Conservation (phyloP, 2,113 vertebrate species). For the Etheostoma cragini region DNA sequence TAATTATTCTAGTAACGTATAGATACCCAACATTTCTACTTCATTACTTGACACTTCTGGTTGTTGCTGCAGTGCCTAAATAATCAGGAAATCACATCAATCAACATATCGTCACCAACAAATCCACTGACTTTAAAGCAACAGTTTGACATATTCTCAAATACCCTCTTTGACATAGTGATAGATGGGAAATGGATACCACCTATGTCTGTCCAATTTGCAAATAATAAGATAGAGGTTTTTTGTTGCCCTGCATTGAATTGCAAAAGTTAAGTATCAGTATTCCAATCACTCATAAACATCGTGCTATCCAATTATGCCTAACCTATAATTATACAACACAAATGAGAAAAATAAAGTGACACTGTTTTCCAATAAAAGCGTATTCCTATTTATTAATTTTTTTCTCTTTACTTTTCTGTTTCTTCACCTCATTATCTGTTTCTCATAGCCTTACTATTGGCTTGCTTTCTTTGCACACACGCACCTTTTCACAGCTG, state of each 20-base stretch:
- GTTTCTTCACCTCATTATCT: constrained; percentile 25
- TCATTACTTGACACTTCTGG: too few relatives aligned
- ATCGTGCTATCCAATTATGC: neutral
- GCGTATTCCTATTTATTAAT: neutral
- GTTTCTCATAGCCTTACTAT: neutral
- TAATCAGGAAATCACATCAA: neutral
- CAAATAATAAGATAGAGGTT: neutral
- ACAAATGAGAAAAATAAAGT: neutral
- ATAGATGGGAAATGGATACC: neutral
- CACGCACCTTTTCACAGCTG: constrained; percentile 18
- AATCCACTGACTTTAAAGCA: neutral
- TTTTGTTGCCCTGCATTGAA: neutral
- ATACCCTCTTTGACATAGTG: neutral
- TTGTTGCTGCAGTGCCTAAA: neutral
- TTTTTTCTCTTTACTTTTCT: constrained; percentile 25
- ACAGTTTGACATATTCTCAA: neutral
- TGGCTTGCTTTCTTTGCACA: neutral
- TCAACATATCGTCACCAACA: neutral
- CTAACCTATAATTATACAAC: constrained; percentile 5
- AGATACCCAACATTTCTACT: too few relatives aligned
- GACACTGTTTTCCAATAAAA: neutral
- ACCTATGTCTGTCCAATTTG: neutral
- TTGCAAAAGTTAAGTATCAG: neutral
- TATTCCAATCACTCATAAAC: constrained; percentile 1
- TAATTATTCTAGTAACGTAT: too few relatives aligned